Evolutionary conservation across 2,113 vertebrate genomes (phyloP).

Genomic region (Pseudonaja textilis): DNA sequence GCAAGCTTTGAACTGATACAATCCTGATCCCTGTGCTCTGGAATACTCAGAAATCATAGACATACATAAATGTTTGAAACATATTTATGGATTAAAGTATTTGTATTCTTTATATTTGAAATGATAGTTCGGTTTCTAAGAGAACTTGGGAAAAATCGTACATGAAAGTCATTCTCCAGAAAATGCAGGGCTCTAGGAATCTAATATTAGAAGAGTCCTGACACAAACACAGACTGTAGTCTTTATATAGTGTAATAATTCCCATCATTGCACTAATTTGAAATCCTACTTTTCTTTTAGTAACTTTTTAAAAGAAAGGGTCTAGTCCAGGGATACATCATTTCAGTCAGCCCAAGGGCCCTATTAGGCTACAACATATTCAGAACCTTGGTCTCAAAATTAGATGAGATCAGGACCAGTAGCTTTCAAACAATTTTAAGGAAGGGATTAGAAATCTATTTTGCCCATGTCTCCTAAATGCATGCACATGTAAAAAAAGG

Average conservation of each 20-base stretch:
- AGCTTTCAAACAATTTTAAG: neutral
- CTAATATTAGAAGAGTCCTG: neutral
- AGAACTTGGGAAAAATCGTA: neutral
- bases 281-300: neutral
- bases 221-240: neutral
- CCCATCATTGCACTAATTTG: neutral
- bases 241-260: neutral
- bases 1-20: neutral
- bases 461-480: neutral
- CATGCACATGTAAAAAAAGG: too few species aligned
- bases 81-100: neutral
- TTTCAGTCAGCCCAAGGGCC: neutral
- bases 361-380: neutral
- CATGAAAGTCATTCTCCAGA: neutral
- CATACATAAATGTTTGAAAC: neutral
- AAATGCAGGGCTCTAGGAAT: neutral
- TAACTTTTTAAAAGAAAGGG: neutral
- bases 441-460: neutral
- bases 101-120: neutral
- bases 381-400: neutral
- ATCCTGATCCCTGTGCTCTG: neutral
- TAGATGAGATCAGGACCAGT: neutral
- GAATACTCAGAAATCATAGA: neutral
- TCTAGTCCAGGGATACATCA: neutral
- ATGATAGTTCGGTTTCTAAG: neutral